phyloP scores from a whole-genome alignment of 2,113 vertebrate species.

The Oryzias curvinotus region DNA sequence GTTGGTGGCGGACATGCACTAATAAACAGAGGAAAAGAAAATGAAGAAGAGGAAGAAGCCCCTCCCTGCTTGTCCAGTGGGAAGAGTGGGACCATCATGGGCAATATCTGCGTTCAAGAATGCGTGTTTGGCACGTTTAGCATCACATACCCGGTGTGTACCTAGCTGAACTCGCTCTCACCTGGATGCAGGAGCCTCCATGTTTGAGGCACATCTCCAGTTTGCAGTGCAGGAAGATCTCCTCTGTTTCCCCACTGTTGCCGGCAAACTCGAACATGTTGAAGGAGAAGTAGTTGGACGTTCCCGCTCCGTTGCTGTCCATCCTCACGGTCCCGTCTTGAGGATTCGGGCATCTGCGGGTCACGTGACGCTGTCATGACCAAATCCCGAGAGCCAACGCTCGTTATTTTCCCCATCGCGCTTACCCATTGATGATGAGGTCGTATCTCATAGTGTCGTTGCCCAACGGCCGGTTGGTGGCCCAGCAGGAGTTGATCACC shows the following conservation, averaged over 20 bases:
- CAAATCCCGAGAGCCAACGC: neutral
- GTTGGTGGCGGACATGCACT: too few relatives aligned
- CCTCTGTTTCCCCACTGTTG: neutral
- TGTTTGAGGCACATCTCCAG: conserved; percentile 17
- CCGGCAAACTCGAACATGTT: conserved; percentile 29
- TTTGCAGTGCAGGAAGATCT: conserved; percentile 31
- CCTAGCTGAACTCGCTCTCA: neutral
- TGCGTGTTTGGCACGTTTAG: too few relatives aligned
- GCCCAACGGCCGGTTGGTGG: conserved; percentile 1
- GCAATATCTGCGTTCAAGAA: too few relatives aligned
- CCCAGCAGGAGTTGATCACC: conserved; percentile 34
- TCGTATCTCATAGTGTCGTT: conserved; percentile 12
- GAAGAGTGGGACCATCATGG: too few relatives aligned
- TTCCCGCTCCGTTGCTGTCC: conserved; percentile 12
- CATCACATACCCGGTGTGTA: too few relatives aligned
- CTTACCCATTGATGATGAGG: conserved; percentile 29
- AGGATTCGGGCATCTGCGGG: conserved; percentile 17
- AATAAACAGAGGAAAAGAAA: too few relatives aligned
- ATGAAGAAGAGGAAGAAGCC: too few relatives aligned
- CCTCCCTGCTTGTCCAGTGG: too few relatives aligned
- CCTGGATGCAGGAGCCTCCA: conserved; percentile 5
- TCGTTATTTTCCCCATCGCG: neutral
- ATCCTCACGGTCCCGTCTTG: conserved; percentile 15
- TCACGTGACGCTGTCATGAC: neutral
- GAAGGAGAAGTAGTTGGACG: conserved; percentile 33